phyloP scores from a whole-genome alignment of 2,888 invertebrate species.

The Rotaria macrura region DNA sequence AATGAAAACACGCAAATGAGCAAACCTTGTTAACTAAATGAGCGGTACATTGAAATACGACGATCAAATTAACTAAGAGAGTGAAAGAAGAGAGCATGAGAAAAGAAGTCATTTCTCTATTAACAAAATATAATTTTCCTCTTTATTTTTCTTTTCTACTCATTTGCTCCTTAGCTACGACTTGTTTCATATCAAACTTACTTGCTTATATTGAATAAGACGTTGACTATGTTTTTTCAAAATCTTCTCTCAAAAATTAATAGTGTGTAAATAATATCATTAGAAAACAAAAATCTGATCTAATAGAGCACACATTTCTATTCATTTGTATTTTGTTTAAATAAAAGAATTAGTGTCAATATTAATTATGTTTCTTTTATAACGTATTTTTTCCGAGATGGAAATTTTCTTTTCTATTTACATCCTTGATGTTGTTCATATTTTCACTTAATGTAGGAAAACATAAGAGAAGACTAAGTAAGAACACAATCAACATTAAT shows the following conservation, averaged over 20 bases:
- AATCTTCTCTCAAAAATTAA: background rate
- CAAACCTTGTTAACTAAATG: background rate
- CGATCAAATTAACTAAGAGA: background rate
- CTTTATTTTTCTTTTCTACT: too few relatives aligned
- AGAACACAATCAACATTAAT: background rate
- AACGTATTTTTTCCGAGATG: background rate
- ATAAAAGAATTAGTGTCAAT: background rate
- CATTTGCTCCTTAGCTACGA: too few relatives aligned
- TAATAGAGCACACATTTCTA: background rate
- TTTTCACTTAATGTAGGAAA: background rate
- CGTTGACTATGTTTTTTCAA: background rate
- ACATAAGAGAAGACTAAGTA: background rate
- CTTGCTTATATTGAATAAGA: too few relatives aligned
- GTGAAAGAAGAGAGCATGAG: background rate
- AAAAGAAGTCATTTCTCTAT: background rate
- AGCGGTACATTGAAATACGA: background rate
- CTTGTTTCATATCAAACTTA: too few relatives aligned
- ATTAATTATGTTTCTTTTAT: background rate
- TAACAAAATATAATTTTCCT: background rate
- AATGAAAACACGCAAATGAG: background rate
- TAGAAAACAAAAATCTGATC: background rate
- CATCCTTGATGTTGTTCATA: background rate
- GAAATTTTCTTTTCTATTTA: background rate
- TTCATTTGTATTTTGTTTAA: background rate
- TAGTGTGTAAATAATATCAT: background rate